phyloP scores from a whole-genome alignment of 2,797 vertebrate species.

The Euphonia xanthogaster region DNA sequence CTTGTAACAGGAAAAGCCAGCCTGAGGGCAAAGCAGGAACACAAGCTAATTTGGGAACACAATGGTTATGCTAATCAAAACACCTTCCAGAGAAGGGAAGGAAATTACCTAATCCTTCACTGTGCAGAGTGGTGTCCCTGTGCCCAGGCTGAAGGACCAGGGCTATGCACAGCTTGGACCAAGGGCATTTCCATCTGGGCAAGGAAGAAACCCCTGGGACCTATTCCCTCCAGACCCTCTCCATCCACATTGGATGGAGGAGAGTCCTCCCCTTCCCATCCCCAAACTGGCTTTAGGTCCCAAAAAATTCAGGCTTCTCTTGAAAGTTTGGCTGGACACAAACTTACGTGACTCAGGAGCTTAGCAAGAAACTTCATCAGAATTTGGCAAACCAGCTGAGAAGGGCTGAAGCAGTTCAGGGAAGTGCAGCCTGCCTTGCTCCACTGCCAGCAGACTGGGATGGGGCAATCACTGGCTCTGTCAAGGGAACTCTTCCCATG shows the following conservation, averaged over 20 bases:
- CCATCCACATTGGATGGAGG: neutral
- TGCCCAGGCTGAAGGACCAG: neutral
- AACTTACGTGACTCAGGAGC: neutral
- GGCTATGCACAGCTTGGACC: neutral
- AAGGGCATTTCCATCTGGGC: neutral
- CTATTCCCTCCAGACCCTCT: neutral
- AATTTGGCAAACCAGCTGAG: neutral
- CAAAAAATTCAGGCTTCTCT: neutral
- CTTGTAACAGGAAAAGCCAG: conserved; percentile 22
- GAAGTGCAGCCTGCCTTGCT: neutral
- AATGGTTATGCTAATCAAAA: conserved; percentile 44
- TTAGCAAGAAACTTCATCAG: neutral
- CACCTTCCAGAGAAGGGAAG: conserved; percentile 41
- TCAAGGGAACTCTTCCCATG: neutral
- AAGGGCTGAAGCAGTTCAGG: neutral
- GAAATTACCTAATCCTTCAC: conserved; percentile 36
- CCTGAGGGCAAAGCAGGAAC: neutral
- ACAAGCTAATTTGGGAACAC: conserved; percentile 21
- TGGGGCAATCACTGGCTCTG: neutral
- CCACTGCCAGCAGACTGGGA: neutral
- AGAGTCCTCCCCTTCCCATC: neutral
- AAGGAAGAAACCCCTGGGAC: neutral
- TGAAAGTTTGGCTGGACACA: neutral
- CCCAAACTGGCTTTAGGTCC: neutral
- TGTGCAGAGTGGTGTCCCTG: neutral